A percentile compares a stretch with the other conserved stretches of the same genome.
Conservation (phyloP, 2,888 invertebrate species). For the Ichneumoninae sp. region DNA sequence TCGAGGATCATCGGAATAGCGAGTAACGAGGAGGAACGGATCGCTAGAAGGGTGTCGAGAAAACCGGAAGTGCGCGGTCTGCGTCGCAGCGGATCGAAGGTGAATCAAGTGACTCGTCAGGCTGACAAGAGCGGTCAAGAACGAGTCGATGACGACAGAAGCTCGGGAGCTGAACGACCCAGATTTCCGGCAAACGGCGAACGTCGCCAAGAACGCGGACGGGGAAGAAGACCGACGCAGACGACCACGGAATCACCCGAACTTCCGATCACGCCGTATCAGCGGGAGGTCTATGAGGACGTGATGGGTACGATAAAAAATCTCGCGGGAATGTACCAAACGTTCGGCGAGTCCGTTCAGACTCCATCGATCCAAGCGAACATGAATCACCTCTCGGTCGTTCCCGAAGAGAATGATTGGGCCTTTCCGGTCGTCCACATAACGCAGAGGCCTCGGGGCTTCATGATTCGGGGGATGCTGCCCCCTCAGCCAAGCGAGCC, state of each 20-base stretch:
- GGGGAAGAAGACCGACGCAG: slow-evolving; percentile 10
- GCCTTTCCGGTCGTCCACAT: slow-evolving; percentile 34
- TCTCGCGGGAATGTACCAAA: slow-evolving; percentile 69
- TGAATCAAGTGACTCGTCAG: slow-evolving; percentile 24
- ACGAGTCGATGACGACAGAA: slow-evolving; percentile 7
- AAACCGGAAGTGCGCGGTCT: slow-evolving; percentile 73
- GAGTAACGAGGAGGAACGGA: slow-evolving; percentile 70
- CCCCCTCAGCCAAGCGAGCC: slow-evolving; percentile 46
- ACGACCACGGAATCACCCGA: slow-evolving; percentile 64
- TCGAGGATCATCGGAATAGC: slow-evolving; percentile 74
- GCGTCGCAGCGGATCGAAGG: slow-evolving; percentile 32
- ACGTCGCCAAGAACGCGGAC: slow-evolving; percentile 32
- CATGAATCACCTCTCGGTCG: slow-evolving; percentile 14
- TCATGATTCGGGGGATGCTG: slow-evolving; percentile 40
- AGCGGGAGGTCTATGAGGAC: slow-evolving; percentile 81
- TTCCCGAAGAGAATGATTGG: slow-evolving; percentile 20
- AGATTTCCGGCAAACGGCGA: slow-evolving; percentile 26
- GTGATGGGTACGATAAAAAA: slow-evolving; percentile 82
- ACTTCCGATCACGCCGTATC: slow-evolving; percentile 72
- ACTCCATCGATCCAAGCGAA: slow-evolving; percentile 10
- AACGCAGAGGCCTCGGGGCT: slow-evolving; percentile 47
- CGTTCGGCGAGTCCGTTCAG: slow-evolving; percentile 35
- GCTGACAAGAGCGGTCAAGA: slow-evolving; percentile 20
- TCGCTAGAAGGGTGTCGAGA: slow-evolving; percentile 73
- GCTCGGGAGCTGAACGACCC: slow-evolving; percentile 22